phyloP scores from a whole-genome alignment of 2,797 vertebrate genomes.

The Geotrypetes seraphini region DNA sequence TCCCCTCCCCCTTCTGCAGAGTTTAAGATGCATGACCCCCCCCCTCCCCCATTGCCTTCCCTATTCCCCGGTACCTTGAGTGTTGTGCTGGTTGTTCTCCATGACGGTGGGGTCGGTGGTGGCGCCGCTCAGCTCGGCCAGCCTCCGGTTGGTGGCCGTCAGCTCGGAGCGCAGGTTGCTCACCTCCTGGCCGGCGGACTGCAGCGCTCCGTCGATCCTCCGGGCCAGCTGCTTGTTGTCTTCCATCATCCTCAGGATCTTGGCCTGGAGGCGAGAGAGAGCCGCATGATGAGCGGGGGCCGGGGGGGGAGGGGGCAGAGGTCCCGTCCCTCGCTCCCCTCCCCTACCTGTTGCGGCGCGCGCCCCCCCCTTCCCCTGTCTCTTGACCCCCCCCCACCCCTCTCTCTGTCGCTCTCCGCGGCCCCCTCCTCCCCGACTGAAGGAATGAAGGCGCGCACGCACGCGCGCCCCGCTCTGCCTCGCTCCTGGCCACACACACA shows the following conservation, averaged over 20 bases:
- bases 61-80: no score
- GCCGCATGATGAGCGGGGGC: conserved; percentile 58
- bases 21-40: no score
- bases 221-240: conserved; percentile 88
- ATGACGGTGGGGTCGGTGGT: conserved; percentile 53
- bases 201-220: conserved; percentile 83
- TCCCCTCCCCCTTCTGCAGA: no score
- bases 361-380: conserved; percentile 1
- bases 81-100: conserved; percentile 67
- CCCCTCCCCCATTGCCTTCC: no score
- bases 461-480: conserved; percentile 53
- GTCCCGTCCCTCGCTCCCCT: neutral
- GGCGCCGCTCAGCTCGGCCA: conserved; percentile 71
- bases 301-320: neutral
- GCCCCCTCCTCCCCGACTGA: conserved; percentile 23
- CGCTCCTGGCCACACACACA: no score
- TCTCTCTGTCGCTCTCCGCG: conserved; percentile 24
- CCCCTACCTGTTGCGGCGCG: conserved; percentile 34
- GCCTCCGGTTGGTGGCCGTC: conserved; percentile 76
- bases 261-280: conserved; percentile 80
- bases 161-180: conserved; percentile 81
- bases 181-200: conserved; percentile 85
- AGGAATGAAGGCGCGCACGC: conserved; percentile 39
- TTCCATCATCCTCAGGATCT: conserved; percentile 88
- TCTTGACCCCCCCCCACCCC: conserved; percentile 9